phyloP scores from a whole-genome alignment of 2,888 invertebrate species.

The Lasiommata megera region DNA sequence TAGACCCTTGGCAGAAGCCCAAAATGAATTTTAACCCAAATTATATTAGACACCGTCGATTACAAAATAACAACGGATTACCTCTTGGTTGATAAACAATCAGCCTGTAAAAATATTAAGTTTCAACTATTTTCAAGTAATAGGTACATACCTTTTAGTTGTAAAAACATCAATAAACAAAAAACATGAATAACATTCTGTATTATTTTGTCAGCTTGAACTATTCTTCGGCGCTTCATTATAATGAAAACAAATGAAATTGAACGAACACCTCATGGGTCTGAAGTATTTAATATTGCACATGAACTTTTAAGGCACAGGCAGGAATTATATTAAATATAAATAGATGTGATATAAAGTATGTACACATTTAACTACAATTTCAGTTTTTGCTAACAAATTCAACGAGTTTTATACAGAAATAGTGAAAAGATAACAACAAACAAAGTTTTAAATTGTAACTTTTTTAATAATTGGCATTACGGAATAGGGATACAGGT shows the following conservation, averaged over 20 bases:
- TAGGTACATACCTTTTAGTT: constrained; percentile 59
- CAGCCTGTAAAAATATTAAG: background rate
- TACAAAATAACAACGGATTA: no score
- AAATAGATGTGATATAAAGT: background rate
- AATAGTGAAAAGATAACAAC: background rate
- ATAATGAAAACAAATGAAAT: constrained; percentile 74
- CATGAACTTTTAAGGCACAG: constrained; percentile 38
- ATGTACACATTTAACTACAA: background rate
- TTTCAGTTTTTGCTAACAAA: background rate
- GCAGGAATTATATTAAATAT: constrained; percentile 26
- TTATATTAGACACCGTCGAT: no score
- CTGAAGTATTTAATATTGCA: constrained; percentile 38
- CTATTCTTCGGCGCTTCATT: constrained; percentile 76
- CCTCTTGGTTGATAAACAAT: no score
- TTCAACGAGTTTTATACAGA: constrained; percentile 6
- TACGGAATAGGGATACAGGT: no score
- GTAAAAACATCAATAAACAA: constrained; percentile 76
- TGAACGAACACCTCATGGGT: constrained; percentile 45
- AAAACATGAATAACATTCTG: constrained; percentile 70
- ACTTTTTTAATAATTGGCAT: no score
- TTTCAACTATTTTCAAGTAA: background rate
- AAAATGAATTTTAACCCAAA: no score
- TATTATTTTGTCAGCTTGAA: constrained; percentile 75
- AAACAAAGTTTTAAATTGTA: background rate
- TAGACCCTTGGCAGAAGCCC: no score